Conservation (phyloP, 2,113 vertebrate genomes). For the Cololabis saira region DNA sequence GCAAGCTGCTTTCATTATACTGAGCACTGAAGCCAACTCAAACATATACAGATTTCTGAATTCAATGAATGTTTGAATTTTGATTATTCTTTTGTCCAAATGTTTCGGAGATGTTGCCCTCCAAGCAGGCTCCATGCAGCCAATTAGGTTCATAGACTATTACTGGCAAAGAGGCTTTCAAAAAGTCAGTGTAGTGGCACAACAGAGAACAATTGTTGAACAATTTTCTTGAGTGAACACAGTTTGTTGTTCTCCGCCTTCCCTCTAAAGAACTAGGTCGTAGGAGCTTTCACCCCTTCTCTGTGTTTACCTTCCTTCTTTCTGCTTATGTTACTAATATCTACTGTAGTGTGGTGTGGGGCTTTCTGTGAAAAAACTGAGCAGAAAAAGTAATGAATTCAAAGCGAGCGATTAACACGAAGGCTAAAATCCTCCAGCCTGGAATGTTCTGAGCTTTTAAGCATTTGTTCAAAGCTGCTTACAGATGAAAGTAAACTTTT, state of each 20-base stretch:
- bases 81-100: background rate
- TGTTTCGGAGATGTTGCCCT: conserved; percentile 11
- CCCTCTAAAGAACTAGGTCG: background rate
- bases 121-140: background rate
- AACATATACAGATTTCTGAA: no score
- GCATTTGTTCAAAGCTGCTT: conserved; percentile 41
- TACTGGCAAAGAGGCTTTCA: conserved; percentile 58
- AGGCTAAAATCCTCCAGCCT: conserved; percentile 27
- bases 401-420: conserved; percentile 5
- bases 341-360: background rate
- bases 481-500: conserved; percentile 70
- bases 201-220: conserved; percentile 33
- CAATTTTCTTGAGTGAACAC: conserved; percentile 20
- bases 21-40: no score
- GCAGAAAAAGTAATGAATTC: background rate
- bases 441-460: conserved; percentile 65
- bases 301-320: background rate
- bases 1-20: no score
- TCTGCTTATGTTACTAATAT: background rate
- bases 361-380: background rate
- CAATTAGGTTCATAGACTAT: conserved; percentile 41
- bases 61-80: no score
- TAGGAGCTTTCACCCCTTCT: background rate
- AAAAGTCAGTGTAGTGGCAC: conserved; percentile 55
- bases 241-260: conserved; percentile 32